phyloP scores from a whole-genome alignment of 2,797 vertebrate genomes.

The Florisuga fusca region DNA sequence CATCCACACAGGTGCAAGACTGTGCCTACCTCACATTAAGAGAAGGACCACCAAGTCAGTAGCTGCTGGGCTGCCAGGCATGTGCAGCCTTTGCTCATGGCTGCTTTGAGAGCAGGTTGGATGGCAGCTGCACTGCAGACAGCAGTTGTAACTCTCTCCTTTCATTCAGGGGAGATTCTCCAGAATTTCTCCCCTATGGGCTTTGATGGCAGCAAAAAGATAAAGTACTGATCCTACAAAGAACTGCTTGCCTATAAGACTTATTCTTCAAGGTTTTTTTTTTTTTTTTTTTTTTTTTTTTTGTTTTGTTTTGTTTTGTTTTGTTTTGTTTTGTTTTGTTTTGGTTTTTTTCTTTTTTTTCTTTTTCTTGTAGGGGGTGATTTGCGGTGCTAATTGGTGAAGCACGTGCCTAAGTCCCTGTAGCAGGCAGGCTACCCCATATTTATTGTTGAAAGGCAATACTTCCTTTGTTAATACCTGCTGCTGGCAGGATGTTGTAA shows the following conservation, averaged over 20 bases:
- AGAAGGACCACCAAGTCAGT: not conserved
- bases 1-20: not conserved
- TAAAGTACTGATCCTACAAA: not conserved
- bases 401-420: not conserved
- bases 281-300: too few species aligned
- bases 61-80: not conserved
- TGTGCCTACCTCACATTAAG: rapidly evolving
- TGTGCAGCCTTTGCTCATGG: not conserved
- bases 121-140: rapidly evolving
- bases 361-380: not conserved
- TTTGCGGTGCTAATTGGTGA: not conserved
- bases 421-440: not conserved
- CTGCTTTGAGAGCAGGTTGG: not conserved
- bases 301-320: not conserved
- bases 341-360: too few species aligned
- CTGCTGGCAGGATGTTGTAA: not conserved
- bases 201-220: not conserved
- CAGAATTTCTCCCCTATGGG: too few species aligned
- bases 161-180: not conserved
- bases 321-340: not conserved
- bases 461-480: not conserved
- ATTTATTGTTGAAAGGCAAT: not conserved
- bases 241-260: not conserved
- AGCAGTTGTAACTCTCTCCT: not conserved
- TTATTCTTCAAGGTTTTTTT: not conserved